phyloP scores from a whole-genome alignment of 2,888 invertebrate genomes.

The Cheilosia grossa region DNA sequence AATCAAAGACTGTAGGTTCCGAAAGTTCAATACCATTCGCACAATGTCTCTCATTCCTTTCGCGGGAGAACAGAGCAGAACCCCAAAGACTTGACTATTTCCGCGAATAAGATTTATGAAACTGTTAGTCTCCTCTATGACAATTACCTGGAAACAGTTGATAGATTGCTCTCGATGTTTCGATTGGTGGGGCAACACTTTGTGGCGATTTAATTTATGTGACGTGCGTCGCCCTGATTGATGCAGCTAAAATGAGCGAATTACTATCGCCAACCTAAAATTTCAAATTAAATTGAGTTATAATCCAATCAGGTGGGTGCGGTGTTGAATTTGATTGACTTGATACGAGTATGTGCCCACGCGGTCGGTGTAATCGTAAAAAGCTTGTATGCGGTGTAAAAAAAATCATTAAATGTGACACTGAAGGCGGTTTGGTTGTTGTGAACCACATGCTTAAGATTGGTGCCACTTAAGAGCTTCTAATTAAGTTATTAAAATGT shows the following conservation, averaged over 20 bases:
- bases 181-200: background rate
- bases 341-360: constrained; percentile 39
- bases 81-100: constrained; percentile 53
- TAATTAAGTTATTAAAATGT: constrained; percentile 28
- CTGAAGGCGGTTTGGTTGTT: constrained; percentile 38
- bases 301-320: constrained; percentile 66
- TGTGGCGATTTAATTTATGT: constrained; percentile 38
- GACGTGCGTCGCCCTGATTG: constrained; percentile 54
- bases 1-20: constrained; percentile 62
- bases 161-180: constrained; percentile 45
- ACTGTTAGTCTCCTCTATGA: constrained; percentile 38
- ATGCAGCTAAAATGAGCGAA: constrained; percentile 57
- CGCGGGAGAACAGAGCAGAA: constrained; percentile 22
- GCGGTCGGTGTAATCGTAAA: background rate
- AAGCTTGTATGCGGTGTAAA: background rate
- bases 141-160: constrained; percentile 53
- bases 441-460: constrained; percentile 6
- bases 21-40: constrained; percentile 59
- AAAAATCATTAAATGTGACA: constrained; percentile 11
- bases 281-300: constrained; percentile 68
- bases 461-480: constrained; percentile 32
- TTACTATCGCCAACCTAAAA: constrained; percentile 50
- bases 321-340: constrained; percentile 58
- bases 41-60: constrained; percentile 39
- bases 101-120: constrained; percentile 70